Base-by-base conservation (phyloP, 2,113 vertebrate species). In the Pachycephala philippinensis region DNA sequence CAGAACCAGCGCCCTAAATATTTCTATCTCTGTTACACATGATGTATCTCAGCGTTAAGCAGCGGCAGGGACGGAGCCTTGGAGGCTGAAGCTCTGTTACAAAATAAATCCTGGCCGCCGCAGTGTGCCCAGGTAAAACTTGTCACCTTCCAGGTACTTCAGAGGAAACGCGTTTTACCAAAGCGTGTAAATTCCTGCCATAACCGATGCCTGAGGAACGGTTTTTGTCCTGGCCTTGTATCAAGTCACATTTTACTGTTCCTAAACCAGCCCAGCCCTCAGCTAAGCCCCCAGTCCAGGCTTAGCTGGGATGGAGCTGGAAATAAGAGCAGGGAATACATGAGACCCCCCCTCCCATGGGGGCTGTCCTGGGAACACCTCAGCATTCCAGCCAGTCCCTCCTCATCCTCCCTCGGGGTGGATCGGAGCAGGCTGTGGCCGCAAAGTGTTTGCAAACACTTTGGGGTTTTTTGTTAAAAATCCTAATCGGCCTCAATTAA, bases 401-500 rank as follows among this genome's bases (percentile, higher is more conserved):
- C 61, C 7, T 2, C 28, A 3, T 27, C 70, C 71, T 3, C 91
- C 44, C 63, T 10, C 1, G 4, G 39, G 2, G 15, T 9, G 71
- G 47, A 7, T 59, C 7, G 0, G 57, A 50, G 52, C 65, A 4
- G 4, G 17, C 69, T 6, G 74, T 3, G 12, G 24, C 35, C 4
- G 1, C 71, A 42, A 2, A 45, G 72, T 7, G 1, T 75, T 60
- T 26, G 47, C 53, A 15, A 11, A 60, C 47, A 3, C 31, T 11
- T 6, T 0, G n/a, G 28, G 11, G 0, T 4, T 13, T 45, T 61
- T 11, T 5, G 13, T 49, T 44, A 27, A 37, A 68, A 31, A 31
- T 30, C 30, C 53, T 20, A 0, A 0, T 15, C 0, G 2, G 2
- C 24, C 28, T 19, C 26, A 1, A 1, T 31, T 93, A 64, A 86